A percentile compares a stretch with the other conserved stretches of the same genome.
Evolutionary conservation across 2,888 invertebrate species (phyloP).

Genomic region (Epirrita christyi): DNA sequence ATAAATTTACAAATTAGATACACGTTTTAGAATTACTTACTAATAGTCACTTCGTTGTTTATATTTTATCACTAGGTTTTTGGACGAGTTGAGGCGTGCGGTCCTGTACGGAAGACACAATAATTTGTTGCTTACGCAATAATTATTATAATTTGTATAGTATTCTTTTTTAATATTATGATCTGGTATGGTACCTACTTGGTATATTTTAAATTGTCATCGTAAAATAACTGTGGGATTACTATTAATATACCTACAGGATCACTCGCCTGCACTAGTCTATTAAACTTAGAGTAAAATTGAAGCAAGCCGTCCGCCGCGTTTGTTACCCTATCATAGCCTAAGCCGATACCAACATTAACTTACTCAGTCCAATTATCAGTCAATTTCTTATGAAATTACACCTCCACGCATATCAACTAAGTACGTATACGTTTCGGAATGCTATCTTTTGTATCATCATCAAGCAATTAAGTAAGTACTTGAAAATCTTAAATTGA

Average conservation of each 20-base stretch:
- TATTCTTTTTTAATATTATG: constrained; percentile 31
- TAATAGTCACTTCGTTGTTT: constrained; percentile 78
- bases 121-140: constrained; percentile 10
- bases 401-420: constrained; percentile 68
- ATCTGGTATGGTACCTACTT: constrained; percentile 45
- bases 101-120: constrained; percentile 36
- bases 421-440: constrained; percentile 75
- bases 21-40: constrained; percentile 77
- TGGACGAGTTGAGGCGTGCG: constrained; percentile 60
- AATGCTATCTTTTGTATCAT: constrained; percentile 57
- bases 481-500: no score
- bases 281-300: constrained; percentile 55
- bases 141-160: constrained; percentile 17
- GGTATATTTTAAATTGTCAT: constrained; percentile 15
- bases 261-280: constrained; percentile 57
- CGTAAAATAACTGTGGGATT: constrained; percentile 32
- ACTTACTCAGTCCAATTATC: constrained; percentile 84
- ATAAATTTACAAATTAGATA: constrained; percentile 84
- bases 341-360: constrained; percentile 78
- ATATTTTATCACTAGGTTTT: constrained; percentile 73
- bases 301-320: constrained; percentile 80
- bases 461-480: no score
- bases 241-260: constrained; percentile 37
- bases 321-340: constrained; percentile 76
- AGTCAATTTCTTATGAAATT: constrained; percentile 83